Conservation (phyloP, 2,888 invertebrate genomes). For the Idaea dimidiata region DNA sequence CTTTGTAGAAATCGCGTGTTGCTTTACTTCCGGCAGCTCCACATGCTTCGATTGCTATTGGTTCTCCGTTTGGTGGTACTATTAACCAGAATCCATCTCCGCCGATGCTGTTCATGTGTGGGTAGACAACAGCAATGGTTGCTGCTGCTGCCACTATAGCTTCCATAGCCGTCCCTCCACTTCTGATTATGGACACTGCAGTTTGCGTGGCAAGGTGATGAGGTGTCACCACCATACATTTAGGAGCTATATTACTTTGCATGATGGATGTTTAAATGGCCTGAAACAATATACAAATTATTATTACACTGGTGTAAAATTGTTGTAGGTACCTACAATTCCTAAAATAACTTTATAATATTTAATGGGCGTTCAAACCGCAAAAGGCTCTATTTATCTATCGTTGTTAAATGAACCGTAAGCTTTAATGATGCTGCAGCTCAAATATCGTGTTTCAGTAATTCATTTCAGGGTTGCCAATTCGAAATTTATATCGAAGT, state of each 20-base stretch:
- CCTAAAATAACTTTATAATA: background rate
- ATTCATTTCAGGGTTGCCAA: background rate
- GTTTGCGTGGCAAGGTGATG: constrained; percentile 69
- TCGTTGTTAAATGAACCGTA: background rate
- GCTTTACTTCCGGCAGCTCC: constrained; percentile 64
- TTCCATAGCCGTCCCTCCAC: constrained; percentile 71
- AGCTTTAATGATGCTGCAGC: background rate
- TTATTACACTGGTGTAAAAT: background rate
- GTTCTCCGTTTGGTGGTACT: constrained; percentile 60
- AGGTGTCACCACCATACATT: constrained; percentile 69
- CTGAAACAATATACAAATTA: constrained; percentile 30
- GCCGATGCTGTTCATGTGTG: constrained; percentile 70
- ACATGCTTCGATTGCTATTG: constrained; percentile 66
- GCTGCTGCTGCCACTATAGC: constrained; percentile 70
- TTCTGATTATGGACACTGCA: constrained; percentile 57
- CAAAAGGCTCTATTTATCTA: constrained; percentile 2
- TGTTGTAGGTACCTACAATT: background rate
- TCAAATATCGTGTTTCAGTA: background rate
- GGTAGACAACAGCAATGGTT: constrained; percentile 66
- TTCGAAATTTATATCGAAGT: constrained; percentile 1
- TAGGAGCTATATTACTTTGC: constrained; percentile 51
- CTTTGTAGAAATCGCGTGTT: constrained; percentile 49
- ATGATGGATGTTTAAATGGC: constrained; percentile 25
- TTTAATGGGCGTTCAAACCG: background rate
- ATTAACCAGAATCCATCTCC: constrained; percentile 73